Base-by-base conservation (phyloP, 1,140 invertebrate genomes). In the Druon quercuslanigerum region DNA sequence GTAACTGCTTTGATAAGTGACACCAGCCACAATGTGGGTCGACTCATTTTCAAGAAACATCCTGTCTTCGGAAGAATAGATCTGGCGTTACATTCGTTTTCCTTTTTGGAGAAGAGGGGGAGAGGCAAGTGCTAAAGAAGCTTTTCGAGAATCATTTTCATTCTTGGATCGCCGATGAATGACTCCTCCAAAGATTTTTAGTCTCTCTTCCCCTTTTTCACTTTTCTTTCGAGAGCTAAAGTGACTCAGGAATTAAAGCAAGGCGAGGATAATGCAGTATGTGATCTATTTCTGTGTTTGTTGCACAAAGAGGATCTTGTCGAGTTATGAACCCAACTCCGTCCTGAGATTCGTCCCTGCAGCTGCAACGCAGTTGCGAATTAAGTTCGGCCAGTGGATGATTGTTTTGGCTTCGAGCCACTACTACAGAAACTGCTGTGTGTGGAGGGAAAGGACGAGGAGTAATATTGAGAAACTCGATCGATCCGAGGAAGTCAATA, bases 371-470 rank as follows among this genome's bases (percentile, higher is more conserved):
- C 84, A 82, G 78, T 84, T 79, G 83, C 80, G 79, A 83, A 87
- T 87, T 89, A 89, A 89, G 87, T 86, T 82, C 17, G 76, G 75
- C 72, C 81, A 75, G 78, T 79, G 80, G 73, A 80, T 83, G 80
- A 79, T 76, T 80, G 78, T 83, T 83, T 85, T 85, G 84, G 82
- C 84, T 79, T 25, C 56, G 81, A 83, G 79, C 75, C 75, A 79
- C 50, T 57, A 76, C 75, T 74, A 77, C 71, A 51, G 50, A 56
- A 83, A 83, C 54, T 56, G 77, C 57, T 75, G 52, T 19, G 74
- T 72, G 75, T 71, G 60, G 72, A 71, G 82, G 73, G 74, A 77
- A 79, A 83, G 73, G 74, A 77, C 71, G 74, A 82, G 78, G 74
- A 70, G 74, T 66, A 33, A n/a, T 66, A 66, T 66, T 40, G 60